These are phyloP conservation scores for Notamacropus eugenii DNA, from an alignment of 2,797 vertebrate species.

Conservation along the genomic window DNA sequence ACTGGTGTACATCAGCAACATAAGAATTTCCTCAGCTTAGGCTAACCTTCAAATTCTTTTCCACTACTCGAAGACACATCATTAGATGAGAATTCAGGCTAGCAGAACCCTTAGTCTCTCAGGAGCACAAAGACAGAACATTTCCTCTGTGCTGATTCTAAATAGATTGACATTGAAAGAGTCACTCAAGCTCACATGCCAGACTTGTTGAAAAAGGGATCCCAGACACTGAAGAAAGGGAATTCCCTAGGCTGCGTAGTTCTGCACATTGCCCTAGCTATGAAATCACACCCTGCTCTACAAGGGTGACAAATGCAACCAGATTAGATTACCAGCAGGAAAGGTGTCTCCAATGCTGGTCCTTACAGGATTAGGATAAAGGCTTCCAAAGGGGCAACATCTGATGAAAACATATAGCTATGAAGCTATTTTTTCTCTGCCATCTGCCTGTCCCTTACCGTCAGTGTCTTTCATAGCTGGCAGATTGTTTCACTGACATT, in stretches of 20 bases:
- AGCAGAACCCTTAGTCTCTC: not conserved
- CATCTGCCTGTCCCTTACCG: not conserved
- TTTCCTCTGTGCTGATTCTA: not conserved
- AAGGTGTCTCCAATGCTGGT: not conserved
- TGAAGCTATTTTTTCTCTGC: not conserved
- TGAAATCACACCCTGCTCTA: not conserved
- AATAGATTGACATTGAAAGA: constrained; percentile 8
- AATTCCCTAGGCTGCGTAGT: not conserved
- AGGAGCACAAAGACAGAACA: not conserved
- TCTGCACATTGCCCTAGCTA: not conserved
- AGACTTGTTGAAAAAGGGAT: constrained; percentile 20
- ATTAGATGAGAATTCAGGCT: not conserved
- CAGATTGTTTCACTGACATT: not conserved
- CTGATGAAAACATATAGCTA: not conserved
- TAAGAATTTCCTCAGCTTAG: not conserved
- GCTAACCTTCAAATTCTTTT: not conserved
- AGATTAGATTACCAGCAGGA: not conserved
- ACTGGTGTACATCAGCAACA: not conserved
- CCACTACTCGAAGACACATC: not conserved
- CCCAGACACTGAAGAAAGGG: not conserved
- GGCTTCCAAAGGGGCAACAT: not conserved
- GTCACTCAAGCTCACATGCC: not conserved
- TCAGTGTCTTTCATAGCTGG: not conserved
- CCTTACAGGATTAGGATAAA: not conserved
- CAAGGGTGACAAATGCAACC: not conserved